Evolutionary conservation across 2,888 invertebrate genomes (phyloP).

Genomic region (Rhorus exstirpatorius): DNA sequence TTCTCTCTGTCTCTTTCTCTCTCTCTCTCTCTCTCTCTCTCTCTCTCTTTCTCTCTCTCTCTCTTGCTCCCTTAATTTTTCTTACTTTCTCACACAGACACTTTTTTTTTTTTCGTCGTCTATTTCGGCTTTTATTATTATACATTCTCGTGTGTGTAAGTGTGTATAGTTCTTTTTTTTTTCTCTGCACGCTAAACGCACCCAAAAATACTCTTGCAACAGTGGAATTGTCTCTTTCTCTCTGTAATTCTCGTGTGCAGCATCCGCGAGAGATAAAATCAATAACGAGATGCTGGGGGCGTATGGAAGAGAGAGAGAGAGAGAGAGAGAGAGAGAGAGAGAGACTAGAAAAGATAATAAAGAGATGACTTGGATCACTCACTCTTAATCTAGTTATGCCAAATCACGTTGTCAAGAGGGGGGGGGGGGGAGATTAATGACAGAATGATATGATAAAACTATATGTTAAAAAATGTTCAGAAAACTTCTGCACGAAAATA

Average conservation of each 20-base stretch:
- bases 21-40: conserved; percentile 62
- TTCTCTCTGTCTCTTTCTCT: conserved; percentile 19
- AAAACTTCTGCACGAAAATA: background rate
- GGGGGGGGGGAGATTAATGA: conserved; percentile 35
- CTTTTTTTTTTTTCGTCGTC: conserved; percentile 22
- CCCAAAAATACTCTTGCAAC: conserved; percentile 27
- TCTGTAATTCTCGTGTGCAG: conserved; percentile 55
- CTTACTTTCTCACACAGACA: conserved; percentile 46
- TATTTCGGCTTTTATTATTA: conserved; percentile 42
- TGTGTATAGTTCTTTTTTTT: background rate
- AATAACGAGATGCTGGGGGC: conserved; percentile 77
- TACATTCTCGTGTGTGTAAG: background rate
- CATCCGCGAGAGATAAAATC: conserved; percentile 84
- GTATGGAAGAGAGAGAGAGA: conserved; percentile 25
- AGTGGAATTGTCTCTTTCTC: conserved; percentile 9
- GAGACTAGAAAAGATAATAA: conserved; percentile 38
- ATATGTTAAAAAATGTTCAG: too few species aligned
- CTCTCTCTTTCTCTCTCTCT: conserved; percentile 54
- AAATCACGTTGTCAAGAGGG: conserved; percentile 66
- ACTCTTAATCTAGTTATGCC: conserved; percentile 68
- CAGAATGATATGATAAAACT: background rate
- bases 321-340: background rate
- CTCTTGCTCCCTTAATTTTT: conserved; percentile 60
- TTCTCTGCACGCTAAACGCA: conserved; percentile 23
- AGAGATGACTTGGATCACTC: conserved; percentile 55